phyloP scores from a whole-genome alignment of 1,140 invertebrate species.

The Pachypeltis micranthus region DNA sequence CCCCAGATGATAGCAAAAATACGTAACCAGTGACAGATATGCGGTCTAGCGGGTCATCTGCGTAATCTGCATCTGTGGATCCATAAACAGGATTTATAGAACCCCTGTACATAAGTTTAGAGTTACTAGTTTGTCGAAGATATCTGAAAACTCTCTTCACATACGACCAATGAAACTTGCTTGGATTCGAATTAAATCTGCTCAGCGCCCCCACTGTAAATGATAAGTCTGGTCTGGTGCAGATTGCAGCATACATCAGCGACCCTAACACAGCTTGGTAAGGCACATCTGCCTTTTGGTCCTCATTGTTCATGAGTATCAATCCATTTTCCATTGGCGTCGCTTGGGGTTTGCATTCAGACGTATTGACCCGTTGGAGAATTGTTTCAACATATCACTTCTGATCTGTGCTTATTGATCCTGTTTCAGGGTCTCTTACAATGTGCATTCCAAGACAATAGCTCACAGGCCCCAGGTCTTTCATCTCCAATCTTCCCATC shows the following conservation, averaged over 20 bases:
- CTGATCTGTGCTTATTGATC: no score
- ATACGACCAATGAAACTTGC: slow-evolving; percentile 29
- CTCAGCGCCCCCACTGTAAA: slow-evolving; percentile 32
- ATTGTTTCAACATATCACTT: no score
- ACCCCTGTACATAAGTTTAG: slow-evolving; percentile 25
- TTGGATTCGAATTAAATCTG: slow-evolving; percentile 28
- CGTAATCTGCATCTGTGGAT: slow-evolving; percentile 34
- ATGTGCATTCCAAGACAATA: no score
- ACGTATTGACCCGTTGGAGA: no score
- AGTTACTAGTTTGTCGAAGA: slow-evolving; percentile 32
- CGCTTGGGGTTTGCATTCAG: background rate
- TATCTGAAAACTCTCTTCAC: slow-evolving; percentile 35
- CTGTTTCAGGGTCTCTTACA: no score
- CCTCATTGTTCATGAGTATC: background rate
- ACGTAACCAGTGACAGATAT: slow-evolving; percentile 30
- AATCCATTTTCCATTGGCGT: background rate
- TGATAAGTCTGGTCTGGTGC: slow-evolving; percentile 34
- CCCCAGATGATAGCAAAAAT: slow-evolving; percentile 22
- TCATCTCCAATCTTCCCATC: no score
- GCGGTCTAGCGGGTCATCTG: slow-evolving; percentile 28
- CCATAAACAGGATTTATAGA: slow-evolving; percentile 19
- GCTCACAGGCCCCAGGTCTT: no score
- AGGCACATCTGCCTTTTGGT: slow-evolving; percentile 2
- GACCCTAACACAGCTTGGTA: slow-evolving; percentile 33
- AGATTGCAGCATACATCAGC: slow-evolving; percentile 32